These are phyloP conservation scores for Protodeltote pygarga DNA, from an alignment of 2,888 invertebrate genomes.

Conservation along the genomic window DNA sequence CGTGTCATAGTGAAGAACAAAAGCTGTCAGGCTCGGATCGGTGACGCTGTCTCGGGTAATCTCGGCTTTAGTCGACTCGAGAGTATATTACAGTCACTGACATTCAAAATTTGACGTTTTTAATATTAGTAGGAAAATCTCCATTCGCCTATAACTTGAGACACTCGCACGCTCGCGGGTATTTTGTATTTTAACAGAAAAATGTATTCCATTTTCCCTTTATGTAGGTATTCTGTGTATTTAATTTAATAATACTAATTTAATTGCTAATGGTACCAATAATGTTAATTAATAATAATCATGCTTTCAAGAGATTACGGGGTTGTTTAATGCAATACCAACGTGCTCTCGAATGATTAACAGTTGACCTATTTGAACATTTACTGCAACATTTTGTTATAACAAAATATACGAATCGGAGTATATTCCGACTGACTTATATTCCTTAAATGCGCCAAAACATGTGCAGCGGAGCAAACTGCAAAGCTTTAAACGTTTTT, in stretches of 20 bases:
- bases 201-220: conserved; percentile 60
- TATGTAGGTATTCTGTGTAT: conserved; percentile 47
- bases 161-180: conserved; percentile 53
- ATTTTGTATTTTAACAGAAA: conserved; percentile 63
- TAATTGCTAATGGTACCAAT: conserved; percentile 45
- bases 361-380: too few species aligned
- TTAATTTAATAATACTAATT: conserved; percentile 57
- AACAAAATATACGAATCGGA: too few species aligned
- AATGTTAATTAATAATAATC: conserved; percentile 39
- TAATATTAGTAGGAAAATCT: background rate
- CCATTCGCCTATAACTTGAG: conserved; percentile 33
- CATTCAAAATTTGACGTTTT: background rate
- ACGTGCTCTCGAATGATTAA: too few species aligned
- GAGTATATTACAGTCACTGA: background rate
- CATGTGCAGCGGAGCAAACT: too few species aligned
- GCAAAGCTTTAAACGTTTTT: too few species aligned
- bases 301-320: conserved; percentile 30
- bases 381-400: too few species aligned
- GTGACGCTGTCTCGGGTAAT: too few species aligned
- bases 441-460: too few species aligned
- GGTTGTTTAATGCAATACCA: too few species aligned
- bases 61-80: background rate
- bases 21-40: too few species aligned
- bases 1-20: too few species aligned
- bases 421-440: too few species aligned